These are phyloP conservation scores for Thomomys bottae DNA, from an alignment of 2,113 vertebrate genomes.

Conservation along the genomic window DNA sequence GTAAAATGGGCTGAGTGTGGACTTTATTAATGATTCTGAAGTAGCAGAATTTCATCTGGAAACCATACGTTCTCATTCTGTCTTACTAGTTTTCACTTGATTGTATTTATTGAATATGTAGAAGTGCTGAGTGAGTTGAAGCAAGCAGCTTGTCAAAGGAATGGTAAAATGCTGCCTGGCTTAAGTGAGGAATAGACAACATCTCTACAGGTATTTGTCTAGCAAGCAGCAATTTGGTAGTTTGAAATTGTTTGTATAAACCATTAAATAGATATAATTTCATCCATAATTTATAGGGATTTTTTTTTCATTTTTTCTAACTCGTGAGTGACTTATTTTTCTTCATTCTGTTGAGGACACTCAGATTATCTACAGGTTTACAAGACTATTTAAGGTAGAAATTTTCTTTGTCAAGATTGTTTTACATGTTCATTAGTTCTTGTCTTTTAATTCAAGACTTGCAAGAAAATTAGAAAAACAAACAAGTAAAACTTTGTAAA, in stretches of 20 bases:
- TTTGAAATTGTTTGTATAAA: background rate
- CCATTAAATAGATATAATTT: constrained; percentile 21
- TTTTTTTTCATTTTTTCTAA: background rate
- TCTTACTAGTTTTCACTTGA: constrained; percentile 64
- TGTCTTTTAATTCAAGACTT: background rate
- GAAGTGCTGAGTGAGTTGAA: constrained; percentile 68
- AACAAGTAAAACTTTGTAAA: background rate
- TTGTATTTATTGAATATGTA: constrained; percentile 69
- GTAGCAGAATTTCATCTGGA: constrained; percentile 69
- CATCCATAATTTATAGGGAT: background rate
- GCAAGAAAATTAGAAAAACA: background rate
- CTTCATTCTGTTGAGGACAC: background rate
- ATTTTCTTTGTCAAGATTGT: background rate
- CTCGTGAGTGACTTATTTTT: background rate
- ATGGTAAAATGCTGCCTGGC: background rate
- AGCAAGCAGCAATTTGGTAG: background rate
- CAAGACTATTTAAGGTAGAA: background rate
- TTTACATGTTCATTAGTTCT: background rate
- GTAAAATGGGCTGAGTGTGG: constrained; percentile 57
- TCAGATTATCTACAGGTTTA: background rate
- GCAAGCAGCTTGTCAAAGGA: constrained; percentile 26
- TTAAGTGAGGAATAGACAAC: background rate
- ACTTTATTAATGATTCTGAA: constrained; percentile 39
- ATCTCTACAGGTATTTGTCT: background rate
- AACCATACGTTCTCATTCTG: constrained; percentile 48